Evolutionary conservation across 64 coral and sea anemone genomes (phyloP).

Genomic region (Porites lutea): DNA sequence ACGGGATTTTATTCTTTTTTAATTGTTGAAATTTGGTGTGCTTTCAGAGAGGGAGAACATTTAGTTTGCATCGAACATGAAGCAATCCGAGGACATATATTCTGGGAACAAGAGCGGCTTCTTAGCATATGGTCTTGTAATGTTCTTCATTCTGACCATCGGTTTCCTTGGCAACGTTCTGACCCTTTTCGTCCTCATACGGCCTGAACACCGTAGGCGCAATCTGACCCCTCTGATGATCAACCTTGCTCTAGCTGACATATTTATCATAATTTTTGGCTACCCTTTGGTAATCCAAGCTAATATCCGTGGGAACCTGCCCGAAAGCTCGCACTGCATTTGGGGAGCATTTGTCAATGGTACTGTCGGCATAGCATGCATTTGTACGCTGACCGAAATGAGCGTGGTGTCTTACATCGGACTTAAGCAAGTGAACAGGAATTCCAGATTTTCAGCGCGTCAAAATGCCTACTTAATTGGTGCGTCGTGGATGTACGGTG

Average conservation of each 20-base stretch:
- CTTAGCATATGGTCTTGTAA: slow-evolving; percentile 50
- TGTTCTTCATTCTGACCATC: slow-evolving; percentile 48
- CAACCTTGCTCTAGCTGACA: slow-evolving; percentile 64
- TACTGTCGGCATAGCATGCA: slow-evolving; percentile 56
- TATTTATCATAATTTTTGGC: slow-evolving; percentile 69
- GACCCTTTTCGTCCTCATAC: slow-evolving; percentile 36
- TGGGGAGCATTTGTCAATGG: slow-evolving; percentile 78
- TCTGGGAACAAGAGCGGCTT: not conserved
- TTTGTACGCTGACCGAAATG: slow-evolving; percentile 65
- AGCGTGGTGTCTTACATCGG: slow-evolving; percentile 22
- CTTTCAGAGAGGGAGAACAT: not conserved
- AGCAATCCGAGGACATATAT: not conserved
- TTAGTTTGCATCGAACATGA: not conserved
- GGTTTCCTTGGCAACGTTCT: slow-evolving; percentile 72
- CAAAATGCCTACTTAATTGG: not conserved
- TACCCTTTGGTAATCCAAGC: slow-evolving; percentile 65
- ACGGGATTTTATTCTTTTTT: no score
- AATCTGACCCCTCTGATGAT: slow-evolving; percentile 63
- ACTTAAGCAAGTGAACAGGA: not conserved
- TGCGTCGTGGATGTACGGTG: slow-evolving; percentile 61
- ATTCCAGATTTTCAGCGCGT: not conserved
- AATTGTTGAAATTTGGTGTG: not conserved
- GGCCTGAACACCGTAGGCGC: slow-evolving; percentile 51
- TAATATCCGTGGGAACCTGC: slow-evolving; percentile 20
- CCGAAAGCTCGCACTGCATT: slow-evolving; percentile 27